Evolutionary conservation across 2,113 vertebrate species (phyloP), one percentile per base, ranked within the genome.

Genomic region (Phyllostomus hastatus): DNA sequence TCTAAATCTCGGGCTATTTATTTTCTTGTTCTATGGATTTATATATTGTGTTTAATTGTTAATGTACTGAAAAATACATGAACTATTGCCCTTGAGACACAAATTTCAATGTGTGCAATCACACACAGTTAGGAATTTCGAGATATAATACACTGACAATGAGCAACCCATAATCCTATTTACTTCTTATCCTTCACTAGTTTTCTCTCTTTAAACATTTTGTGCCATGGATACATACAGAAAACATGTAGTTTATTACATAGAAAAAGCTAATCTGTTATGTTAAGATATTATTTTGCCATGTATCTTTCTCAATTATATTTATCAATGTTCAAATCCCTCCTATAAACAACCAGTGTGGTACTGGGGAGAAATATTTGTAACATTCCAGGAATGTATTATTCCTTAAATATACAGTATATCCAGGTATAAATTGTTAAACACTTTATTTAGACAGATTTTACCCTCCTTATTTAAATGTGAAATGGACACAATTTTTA

Each of bases 391-490:
- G 70, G 89, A 93, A 97, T 72, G 96, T 97, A 64, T 94, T 95
- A 46, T 81, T 96, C 88, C 52, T 97, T 95, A 95, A 97, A 72
- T 95, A 96, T 94, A 76, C 80, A 10, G 57, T 59, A 59, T 59
- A 95, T 95, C 96, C 92, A 95, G 96, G 46, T 96, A 91, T 83
- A 95, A 94, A 86, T 86, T 86, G 88, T 50, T 97, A 97, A 97
- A 97, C 59, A 96, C 91, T 97, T 97, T 97, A 97, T 97, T 98
- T 97, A 98, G 95, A 95, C 2, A 35, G 96, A 96, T 98, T 98
- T 98, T 97, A 98, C 95, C 95, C 97, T 97, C 94, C 78, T 98
- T 97, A 96, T 98, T 97, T 97, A 98, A 98, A 93, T 96, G 81
- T 97, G 94, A 97, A 97, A 92, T 97, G 93, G 88, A 94, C 86